Evolutionary conservation across 2,113 vertebrate species (phyloP).

Genomic region (Rousettus leschenaultii): DNA sequence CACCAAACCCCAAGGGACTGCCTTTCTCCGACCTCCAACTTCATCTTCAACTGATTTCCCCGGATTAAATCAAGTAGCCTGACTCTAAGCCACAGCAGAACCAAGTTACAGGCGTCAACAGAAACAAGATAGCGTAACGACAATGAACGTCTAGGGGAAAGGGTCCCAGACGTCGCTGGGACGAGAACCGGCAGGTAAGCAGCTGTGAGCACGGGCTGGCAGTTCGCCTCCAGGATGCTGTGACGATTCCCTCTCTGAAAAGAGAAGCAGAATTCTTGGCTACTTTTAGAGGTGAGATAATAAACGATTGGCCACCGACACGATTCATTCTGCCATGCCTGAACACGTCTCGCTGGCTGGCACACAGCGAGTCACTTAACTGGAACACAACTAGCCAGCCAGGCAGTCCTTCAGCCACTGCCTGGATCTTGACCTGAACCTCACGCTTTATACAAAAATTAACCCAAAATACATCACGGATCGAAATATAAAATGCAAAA

Average conservation of each 20-base stretch:
- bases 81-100: background rate
- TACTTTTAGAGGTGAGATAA: background rate
- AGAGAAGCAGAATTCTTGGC: background rate
- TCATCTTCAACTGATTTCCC: background rate
- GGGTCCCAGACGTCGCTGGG: background rate
- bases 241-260: background rate
- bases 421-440: background rate
- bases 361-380: background rate
- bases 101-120: background rate
- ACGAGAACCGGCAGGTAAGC: no score
- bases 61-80: background rate
- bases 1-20: background rate
- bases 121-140: background rate
- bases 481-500: background rate
- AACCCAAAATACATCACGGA: background rate
- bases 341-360: background rate
- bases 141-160: background rate
- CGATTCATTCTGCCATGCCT: background rate
- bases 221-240: background rate
- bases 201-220: background rate
- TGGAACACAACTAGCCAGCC: background rate
- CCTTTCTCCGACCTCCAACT: background rate
- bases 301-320: background rate
- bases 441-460: background rate
- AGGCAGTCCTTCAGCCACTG: background rate